A percentile compares a stretch with the other conserved stretches of the same genome.
These are phyloP conservation scores for Hybognathus amarus DNA, from an alignment of 2,797 vertebrate species.

Conservation along the genomic window DNA sequence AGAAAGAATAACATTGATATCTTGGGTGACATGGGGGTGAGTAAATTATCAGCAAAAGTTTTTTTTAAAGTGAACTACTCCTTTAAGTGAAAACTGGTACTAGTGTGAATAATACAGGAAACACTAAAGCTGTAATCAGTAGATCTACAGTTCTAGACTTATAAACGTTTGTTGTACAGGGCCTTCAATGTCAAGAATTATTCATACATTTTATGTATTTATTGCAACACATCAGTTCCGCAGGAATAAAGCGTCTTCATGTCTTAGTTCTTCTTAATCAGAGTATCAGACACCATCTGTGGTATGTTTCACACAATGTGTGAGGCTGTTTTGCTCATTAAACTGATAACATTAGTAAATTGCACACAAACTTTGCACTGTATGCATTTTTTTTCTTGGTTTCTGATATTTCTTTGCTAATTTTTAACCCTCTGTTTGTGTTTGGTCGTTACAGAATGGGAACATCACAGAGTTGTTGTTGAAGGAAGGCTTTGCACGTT, in stretches of 20 bases:
- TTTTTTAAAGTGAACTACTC: too few species aligned
- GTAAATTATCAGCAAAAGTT: too few species aligned
- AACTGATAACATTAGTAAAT: neutral
- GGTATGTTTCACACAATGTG: neutral
- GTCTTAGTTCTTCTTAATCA: neutral
- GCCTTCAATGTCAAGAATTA: neutral
- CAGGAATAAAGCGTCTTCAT: neutral
- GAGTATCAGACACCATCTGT: neutral
- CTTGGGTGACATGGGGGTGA: too few species aligned
- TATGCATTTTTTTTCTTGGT: neutral
- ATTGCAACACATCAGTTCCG: neutral
- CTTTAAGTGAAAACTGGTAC: neutral
- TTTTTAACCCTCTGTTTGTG: neutral
- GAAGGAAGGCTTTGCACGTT: constrained; percentile 96
- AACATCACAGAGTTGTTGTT: constrained; percentile 96
- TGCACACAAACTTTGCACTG: neutral
- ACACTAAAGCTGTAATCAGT: neutral
- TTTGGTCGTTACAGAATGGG: constrained; percentile 82
- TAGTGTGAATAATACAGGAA: neutral
- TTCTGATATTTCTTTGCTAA: neutral
- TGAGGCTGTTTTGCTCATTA: neutral
- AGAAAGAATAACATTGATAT: too few species aligned
- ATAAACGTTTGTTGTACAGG: neutral
- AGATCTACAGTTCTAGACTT: neutral
- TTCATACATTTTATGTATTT: neutral